Conservation (phyloP, 2,888 invertebrate species). For the Mythimna lalbum region DNA sequence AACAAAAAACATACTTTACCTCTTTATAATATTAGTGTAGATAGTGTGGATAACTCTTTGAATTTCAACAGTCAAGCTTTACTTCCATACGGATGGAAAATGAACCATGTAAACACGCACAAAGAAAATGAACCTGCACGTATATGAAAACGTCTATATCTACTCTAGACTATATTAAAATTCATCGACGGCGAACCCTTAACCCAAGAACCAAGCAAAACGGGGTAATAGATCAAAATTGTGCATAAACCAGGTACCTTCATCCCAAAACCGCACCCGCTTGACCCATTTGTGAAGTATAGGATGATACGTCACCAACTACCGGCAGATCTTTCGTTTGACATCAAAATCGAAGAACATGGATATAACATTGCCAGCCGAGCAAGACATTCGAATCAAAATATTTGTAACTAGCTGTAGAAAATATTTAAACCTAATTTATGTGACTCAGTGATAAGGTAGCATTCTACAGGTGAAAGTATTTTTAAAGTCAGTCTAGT, state of each 20-base stretch:
- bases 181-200: conserved; percentile 14
- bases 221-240: conserved; percentile 43
- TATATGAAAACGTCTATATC: not conserved
- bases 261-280: conserved; percentile 12
- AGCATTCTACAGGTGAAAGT: too few relatives aligned
- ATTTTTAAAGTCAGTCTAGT: too few relatives aligned
- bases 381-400: not conserved
- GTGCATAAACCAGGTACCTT: conserved; percentile 40
- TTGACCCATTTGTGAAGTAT: conserved; percentile 27
- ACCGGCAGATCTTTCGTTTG: conserved; percentile 25
- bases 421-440: too few relatives aligned
- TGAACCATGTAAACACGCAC: too few relatives aligned
- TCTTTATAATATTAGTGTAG: too few relatives aligned
- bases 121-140: not conserved
- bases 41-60: not conserved
- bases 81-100: not conserved
- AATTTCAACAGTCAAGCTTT: not conserved
- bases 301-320: not conserved
- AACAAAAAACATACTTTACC: too few relatives aligned
- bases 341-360: conserved; percentile 26
- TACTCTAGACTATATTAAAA: conserved; percentile 11
- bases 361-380: not conserved
- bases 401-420: not conserved
- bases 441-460: too few relatives aligned
- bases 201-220: not conserved